phyloP scores from a whole-genome alignment of 2,797 vertebrate genomes.

The Allobates femoralis region DNA sequence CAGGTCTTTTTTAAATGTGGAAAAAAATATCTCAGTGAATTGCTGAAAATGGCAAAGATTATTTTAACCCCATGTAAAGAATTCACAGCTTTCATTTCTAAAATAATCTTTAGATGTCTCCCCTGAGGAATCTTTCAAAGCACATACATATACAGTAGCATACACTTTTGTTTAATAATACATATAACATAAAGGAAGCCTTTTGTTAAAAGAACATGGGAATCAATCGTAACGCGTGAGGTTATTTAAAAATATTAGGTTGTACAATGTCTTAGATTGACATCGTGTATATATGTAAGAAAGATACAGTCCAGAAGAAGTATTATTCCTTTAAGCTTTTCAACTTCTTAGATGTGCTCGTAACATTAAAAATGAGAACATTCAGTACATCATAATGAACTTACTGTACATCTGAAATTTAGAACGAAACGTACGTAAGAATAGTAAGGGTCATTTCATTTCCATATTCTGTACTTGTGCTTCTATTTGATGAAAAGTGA shows the following conservation, averaged over 20 bases:
- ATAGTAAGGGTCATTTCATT: neutral
- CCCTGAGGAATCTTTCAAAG: neutral
- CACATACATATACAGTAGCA: neutral
- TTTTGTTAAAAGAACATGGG: neutral
- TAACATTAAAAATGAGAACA: neutral
- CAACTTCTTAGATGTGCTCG: neutral
- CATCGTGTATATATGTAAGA: neutral
- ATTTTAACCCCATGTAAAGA: neutral
- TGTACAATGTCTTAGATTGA: neutral
- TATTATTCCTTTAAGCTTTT: neutral
- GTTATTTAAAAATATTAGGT: slow-evolving; percentile 3
- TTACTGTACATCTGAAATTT: neutral
- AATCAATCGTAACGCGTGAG: neutral
- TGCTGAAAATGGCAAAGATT: neutral
- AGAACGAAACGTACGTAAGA: neutral
- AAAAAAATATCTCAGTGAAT: neutral
- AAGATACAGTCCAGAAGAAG: neutral
- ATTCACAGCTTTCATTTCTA: neutral
- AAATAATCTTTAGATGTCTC: neutral
- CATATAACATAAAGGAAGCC: neutral
- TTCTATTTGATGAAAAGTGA: neutral
- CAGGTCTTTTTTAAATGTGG: too few relatives aligned
- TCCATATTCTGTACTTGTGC: neutral
- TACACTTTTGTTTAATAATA: neutral
- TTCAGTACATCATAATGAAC: neutral